Evolutionary conservation across 2,888 invertebrate species (phyloP).

Genomic region (Hypsopygia costalis): DNA sequence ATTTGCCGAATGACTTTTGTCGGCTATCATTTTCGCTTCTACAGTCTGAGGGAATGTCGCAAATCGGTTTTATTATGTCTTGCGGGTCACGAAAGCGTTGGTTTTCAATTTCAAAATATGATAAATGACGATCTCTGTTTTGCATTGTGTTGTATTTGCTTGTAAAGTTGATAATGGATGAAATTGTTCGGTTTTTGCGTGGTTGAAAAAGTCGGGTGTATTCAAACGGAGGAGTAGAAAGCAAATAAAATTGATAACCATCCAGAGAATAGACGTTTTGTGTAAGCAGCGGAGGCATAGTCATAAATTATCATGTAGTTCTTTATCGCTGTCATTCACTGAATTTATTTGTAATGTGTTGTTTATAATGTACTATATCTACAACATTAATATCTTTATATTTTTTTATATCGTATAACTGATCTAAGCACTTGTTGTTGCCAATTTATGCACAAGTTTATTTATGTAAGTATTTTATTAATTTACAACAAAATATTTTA

Average conservation of each 20-base stretch:
- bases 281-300: conserved; percentile 7
- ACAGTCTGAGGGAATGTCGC: conserved; percentile 49
- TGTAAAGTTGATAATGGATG: conserved; percentile 40
- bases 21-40: conserved; percentile 74
- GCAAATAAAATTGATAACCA: conserved; percentile 45
- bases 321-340: conserved; percentile 10
- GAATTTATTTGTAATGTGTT: too few species aligned
- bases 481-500: too few species aligned
- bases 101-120: conserved; percentile 55
- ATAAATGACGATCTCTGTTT: conserved; percentile 60
- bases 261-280: conserved; percentile 10
- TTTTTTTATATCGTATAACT: too few species aligned
- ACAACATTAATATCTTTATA: too few species aligned
- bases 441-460: too few species aligned
- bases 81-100: conserved; percentile 49
- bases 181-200: conserved; percentile 56
- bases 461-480: too few species aligned
- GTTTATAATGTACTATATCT: too few species aligned
- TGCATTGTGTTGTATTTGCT: conserved; percentile 41
- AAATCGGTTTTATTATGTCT: conserved; percentile 66
- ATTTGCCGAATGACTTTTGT: conserved; percentile 64
- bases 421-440: too few species aligned
- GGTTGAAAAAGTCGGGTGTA: conserved; percentile 39
- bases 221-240: conserved; percentile 43
- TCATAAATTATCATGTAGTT: conserved; percentile 1